A percentile compares a stretch with the other conserved stretches of the same genome.
Conservation (phyloP, 2,113 vertebrate genomes). For the Natator depressus region DNA sequence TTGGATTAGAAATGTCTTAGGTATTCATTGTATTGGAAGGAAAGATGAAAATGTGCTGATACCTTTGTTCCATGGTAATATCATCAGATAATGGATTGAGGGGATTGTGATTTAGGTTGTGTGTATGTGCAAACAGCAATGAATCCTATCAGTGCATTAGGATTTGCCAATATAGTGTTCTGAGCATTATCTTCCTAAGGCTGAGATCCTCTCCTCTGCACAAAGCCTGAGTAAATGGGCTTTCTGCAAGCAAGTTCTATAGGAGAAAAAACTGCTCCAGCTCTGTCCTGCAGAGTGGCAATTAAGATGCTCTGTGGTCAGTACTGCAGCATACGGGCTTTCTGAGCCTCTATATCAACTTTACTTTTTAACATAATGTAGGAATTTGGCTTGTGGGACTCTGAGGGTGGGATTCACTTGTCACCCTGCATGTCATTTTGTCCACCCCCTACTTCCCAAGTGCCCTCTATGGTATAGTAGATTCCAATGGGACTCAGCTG, state of each 20-base stretch:
- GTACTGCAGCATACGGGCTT: background rate
- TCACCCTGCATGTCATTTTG: background rate
- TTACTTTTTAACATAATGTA: fast-evolving
- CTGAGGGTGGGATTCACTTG: background rate
- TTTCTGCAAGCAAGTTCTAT: background rate
- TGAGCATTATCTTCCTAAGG: background rate
- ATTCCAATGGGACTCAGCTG: background rate
- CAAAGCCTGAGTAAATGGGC: background rate
- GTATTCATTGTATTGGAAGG: background rate
- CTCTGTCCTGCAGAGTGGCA: background rate
- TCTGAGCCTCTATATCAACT: background rate
- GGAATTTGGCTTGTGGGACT: background rate
- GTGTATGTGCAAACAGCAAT: background rate
- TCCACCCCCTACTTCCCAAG: background rate
- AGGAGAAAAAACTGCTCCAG: background rate
- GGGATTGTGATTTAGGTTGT: background rate
- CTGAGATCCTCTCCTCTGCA: background rate
- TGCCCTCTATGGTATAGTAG: background rate
- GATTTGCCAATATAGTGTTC: background rate
- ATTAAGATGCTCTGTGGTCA: background rate
- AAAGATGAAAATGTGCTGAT: background rate
- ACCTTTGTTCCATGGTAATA: background rate
- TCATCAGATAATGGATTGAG: background rate
- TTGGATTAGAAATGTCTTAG: background rate
- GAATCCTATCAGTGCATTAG: background rate